Evolutionary conservation across 1,140 invertebrate species (phyloP).

Genomic region (Drosophila prosaltans): DNA sequence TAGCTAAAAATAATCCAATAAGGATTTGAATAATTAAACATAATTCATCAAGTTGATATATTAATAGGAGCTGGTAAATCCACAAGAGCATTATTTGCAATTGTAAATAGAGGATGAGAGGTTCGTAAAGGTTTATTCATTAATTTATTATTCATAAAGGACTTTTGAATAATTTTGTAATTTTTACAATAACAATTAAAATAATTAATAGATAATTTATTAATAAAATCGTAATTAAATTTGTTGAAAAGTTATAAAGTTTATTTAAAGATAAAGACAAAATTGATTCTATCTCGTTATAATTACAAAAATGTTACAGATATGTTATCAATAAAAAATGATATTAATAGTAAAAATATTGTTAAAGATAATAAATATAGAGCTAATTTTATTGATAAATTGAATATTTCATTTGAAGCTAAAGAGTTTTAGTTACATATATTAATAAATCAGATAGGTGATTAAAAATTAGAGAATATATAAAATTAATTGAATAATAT

Average conservation of each 20-base stretch:
- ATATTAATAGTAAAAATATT: constrained; percentile 23
- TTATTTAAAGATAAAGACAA: constrained; percentile 82
- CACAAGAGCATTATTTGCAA: constrained; percentile 84
- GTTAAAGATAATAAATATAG: background rate
- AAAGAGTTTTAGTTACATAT: constrained; percentile 84
- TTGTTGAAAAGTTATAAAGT: constrained; percentile 83
- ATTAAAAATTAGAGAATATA: constrained; percentile 71
- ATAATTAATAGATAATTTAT: constrained; percentile 83
- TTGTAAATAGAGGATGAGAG: constrained; percentile 44
- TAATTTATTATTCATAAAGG: constrained; percentile 83
- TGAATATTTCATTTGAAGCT: constrained; percentile 85
- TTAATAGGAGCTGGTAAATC: constrained; percentile 85
- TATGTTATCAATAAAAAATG: constrained; percentile 39
- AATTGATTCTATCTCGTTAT: constrained; percentile 35
- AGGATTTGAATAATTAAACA: constrained; percentile 86
- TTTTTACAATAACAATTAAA: no score
- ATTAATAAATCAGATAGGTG: constrained; percentile 76
- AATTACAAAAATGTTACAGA: constrained; percentile 28
- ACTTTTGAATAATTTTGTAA: constrained; percentile 76
- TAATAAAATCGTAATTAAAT: constrained; percentile 83
- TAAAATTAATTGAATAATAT: constrained; percentile 63
- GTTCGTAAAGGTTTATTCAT: constrained; percentile 83
- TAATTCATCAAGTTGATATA: constrained; percentile 84
- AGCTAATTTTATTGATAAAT: constrained; percentile 66
- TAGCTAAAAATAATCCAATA: constrained; percentile 85